Conservation (phyloP, 2,113 vertebrate species). For the Antigone vipio region DNA sequence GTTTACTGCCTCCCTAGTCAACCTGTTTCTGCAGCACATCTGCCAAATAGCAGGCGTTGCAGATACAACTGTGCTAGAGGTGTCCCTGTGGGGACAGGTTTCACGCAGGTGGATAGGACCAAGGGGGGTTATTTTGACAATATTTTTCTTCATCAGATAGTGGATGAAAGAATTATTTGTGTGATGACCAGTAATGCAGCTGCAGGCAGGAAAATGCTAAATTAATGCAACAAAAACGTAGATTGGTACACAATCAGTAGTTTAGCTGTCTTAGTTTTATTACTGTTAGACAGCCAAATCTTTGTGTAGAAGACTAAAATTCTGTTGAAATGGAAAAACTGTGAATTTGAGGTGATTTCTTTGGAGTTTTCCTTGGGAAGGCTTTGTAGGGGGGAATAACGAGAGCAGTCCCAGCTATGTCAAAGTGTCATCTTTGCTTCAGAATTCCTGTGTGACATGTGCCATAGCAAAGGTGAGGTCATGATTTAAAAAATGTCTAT, state of each 20-base stretch:
- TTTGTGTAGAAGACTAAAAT: not conserved
- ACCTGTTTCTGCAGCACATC: not conserved
- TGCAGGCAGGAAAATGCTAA: not conserved
- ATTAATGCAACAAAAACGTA: not conserved
- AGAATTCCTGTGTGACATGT: not conserved
- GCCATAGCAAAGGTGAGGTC: not conserved
- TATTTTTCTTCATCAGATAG: not conserved
- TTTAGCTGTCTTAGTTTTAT: not conserved
- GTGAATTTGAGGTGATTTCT: not conserved
- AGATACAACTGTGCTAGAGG: not conserved
- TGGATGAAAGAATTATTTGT: not conserved
- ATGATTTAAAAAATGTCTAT: not conserved
- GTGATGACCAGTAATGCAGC: not conserved
- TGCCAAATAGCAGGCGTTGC: not conserved
- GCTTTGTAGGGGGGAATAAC: not conserved
- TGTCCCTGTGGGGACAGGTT: not conserved
- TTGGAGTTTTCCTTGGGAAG: not conserved
- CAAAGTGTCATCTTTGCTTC: not conserved
- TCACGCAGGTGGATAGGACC: not conserved
- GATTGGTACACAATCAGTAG: not conserved
- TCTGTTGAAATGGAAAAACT: not conserved
- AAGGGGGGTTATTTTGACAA: not conserved
- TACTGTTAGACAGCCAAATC: not conserved
- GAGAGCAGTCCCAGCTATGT: not conserved
- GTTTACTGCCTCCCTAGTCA: conserved; percentile 15